Base-by-base conservation (phyloP, 2,113 vertebrate genomes). In the Cynopterus brachyotis region DNA sequence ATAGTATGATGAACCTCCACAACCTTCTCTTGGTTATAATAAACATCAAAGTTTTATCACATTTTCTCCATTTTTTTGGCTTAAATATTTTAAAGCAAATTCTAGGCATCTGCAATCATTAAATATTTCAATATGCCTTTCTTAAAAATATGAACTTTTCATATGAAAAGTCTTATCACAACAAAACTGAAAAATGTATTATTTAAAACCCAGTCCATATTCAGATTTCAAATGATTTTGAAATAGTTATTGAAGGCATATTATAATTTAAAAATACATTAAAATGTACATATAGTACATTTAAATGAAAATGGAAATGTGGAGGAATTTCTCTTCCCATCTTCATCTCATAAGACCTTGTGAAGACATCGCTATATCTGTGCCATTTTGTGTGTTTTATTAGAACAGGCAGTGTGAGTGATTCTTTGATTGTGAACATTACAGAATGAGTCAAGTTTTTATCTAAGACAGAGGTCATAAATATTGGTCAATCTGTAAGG, bases 181-280 rank as follows among this genome's bases (percentile, higher is more conserved):
- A 62, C 12, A 69, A 40, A 45, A 59, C 73, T 72, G 35, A 69
- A 93, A 57, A 60, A 22, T 66, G 64, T 93, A 32, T 90, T 60
- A 69, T 60, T 64, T 84, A 85, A 94, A 91, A 85, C 5, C 32
- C 2, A 88, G 20, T 91, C 19, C 26, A 45, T 66, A n/a, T 70
- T 93, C 30, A 80, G 22, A 70, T 96, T 95, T 97, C 73, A 91
- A 20, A 26, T 82, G n/a, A 83, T 92, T 89, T 86, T 87, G n/a
- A 93, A 69, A 37, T 75, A 76, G 20, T 35, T 94, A 35, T 81
- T 60, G 90, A 64, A 55, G 47, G 37, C 28, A 81, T 60, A 59
- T 76, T 92, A 59, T 86, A 80, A 62, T 62, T 28, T 7, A 53
- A 84, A 94, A 94, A 32, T 69, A 73, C 3, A 79, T 87, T 92